Conservation (phyloP, 2,888 invertebrate species). For the Nomada lathburiana region DNA sequence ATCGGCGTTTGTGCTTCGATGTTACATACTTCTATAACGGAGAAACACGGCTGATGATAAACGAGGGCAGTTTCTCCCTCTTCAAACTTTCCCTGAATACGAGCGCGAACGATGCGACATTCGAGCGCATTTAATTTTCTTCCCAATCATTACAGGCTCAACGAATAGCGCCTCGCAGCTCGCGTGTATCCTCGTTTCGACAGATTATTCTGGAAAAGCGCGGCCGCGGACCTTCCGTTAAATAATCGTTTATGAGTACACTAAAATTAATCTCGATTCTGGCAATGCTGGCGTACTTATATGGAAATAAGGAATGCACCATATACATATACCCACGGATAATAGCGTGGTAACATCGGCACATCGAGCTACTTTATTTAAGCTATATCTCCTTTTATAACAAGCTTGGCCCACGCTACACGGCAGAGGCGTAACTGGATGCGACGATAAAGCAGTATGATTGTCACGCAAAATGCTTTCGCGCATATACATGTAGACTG, state of each 20-base stretch:
- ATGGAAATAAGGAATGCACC: too few species aligned
- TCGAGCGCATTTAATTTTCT: background rate
- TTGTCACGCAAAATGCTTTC: slow-evolving; percentile 23
- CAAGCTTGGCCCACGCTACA: slow-evolving; percentile 1
- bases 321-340: too few species aligned
- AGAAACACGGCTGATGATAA: background rate
- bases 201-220: slow-evolving; percentile 4
- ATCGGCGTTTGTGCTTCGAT: background rate
- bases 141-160: background rate
- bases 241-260: too few species aligned
- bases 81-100: too few species aligned
- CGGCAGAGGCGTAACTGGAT: slow-evolving; percentile 22
- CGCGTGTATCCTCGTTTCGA: background rate
- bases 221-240: background rate
- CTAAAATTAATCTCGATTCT: too few species aligned
- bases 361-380: slow-evolving; percentile 49
- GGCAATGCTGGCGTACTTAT: too few species aligned
- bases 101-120: too few species aligned
- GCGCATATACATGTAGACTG: background rate
- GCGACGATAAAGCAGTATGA: slow-evolving; percentile 29
- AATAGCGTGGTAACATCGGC: background rate
- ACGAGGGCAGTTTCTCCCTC: background rate
- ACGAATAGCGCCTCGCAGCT: background rate
- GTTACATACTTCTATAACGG: background rate
- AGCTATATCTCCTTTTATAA: slow-evolving; percentile 10